Base-by-base conservation (phyloP, 2,113 vertebrate species). In the Dipodomys spectabilis region DNA sequence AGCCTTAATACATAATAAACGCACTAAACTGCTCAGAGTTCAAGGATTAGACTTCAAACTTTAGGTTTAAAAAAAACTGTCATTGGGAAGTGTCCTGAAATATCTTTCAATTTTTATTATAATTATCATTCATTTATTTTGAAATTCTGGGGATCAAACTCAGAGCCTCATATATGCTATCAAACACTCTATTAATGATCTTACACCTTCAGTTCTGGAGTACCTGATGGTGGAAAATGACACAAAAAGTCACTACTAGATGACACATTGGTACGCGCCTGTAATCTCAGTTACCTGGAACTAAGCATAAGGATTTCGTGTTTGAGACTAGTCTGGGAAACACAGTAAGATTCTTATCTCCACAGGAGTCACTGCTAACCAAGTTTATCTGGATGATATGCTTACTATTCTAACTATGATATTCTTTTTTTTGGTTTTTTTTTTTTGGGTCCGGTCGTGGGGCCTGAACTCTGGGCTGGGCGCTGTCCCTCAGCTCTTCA, bases 191-290 rank as follows among this genome's bases (percentile, higher is more conserved):
- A 45, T 13, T 39, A 71, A 0, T 53, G 77, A 57, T 4, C 49
- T 65, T 39, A 80, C 0, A 81, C 12, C 27, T 35, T 19, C 10
- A 44, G 32, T 7, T 32, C 25, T 57, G 23, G 25, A 80, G 75
- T 82, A 94, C 53, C 23, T 81, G 62, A 90, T n/a, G 72, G 83
- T 10, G 18, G 44, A 92, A 96, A 95, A 90, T 53, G 20, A 94
- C 13, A 74, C 53, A 74, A 81, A 91, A 85, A 39, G 83, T 80
- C n/a, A 5, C 12, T 27, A 49, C 72, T n/a, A 45, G 16, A 27
- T 20, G 35, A 20, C 15, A 7, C 25, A 9, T 1, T 30, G 20
- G 10, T 2, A 15, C 0, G 64, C 22, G 35, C 11, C 32, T 71
- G 13, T 86, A 86, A 87, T 65, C 20, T 35, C 3, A 45, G 27